A percentile compares a stretch with the other conserved stretches of the same genome.
phyloP scores from a whole-genome alignment of 2,113 vertebrate genomes.

The Oxyruncus cristatus region DNA sequence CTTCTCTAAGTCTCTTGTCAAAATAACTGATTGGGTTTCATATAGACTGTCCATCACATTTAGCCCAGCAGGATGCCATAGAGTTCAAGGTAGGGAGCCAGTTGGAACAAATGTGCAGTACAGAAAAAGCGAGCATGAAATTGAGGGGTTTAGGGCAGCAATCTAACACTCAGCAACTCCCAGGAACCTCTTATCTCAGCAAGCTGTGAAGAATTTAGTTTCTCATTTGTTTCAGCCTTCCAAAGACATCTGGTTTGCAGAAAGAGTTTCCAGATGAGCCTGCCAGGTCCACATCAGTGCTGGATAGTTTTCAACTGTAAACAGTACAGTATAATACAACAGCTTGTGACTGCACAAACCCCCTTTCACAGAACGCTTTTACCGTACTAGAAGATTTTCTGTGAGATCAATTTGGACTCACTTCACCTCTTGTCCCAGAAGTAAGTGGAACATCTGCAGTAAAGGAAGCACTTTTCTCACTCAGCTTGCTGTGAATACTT shows the following conservation, averaged over 20 bases:
- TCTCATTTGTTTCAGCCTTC: slow-evolving; percentile 62
- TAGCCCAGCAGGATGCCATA: slow-evolving; percentile 59
- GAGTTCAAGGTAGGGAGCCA: slow-evolving; percentile 58
- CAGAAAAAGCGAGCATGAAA: slow-evolving; percentile 59
- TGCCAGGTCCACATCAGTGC: slow-evolving; percentile 45
- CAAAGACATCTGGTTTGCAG: slow-evolving; percentile 65
- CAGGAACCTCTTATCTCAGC: slow-evolving; percentile 63
- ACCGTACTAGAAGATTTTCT: slow-evolving; percentile 14
- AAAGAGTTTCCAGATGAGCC: slow-evolving; percentile 12
- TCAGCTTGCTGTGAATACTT: background rate
- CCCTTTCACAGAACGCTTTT: background rate
- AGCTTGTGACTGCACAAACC: background rate
- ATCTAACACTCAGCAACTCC: slow-evolving; percentile 63
- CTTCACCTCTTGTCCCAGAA: background rate
- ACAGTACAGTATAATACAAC: background rate
- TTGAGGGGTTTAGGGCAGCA: slow-evolving; percentile 68
- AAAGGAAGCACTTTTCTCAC: background rate
- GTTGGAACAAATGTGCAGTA: slow-evolving; percentile 60
- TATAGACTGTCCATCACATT: slow-evolving; percentile 53
- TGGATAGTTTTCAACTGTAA: slow-evolving; percentile 45
- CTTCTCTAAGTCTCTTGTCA: slow-evolving; percentile 23
- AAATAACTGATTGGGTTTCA: slow-evolving; percentile 41
- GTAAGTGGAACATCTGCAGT: background rate
- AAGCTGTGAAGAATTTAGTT: slow-evolving; percentile 61
- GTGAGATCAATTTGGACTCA: background rate